Evolutionary conservation across 2,113 vertebrate genomes (phyloP).

Genomic region (Alces alces): DNA sequence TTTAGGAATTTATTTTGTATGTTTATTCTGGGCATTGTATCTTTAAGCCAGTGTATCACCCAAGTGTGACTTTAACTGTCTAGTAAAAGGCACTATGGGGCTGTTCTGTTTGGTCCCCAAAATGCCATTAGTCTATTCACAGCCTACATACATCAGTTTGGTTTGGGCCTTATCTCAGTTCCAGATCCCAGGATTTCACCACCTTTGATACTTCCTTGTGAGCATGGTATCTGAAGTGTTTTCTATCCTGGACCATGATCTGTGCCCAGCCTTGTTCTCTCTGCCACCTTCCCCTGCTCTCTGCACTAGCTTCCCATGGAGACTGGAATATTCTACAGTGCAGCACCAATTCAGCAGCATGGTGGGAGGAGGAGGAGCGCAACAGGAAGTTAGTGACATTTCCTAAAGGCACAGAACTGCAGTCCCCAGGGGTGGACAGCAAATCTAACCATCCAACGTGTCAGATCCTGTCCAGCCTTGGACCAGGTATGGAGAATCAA

Average conservation of each 20-base stretch:
- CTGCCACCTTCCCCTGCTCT: not conserved
- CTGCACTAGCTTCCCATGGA: not conserved
- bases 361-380: not conserved
- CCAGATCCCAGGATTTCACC: not conserved
- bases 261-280: not conserved
- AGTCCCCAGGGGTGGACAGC: not conserved
- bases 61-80: not conserved
- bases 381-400: not conserved
- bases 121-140: not conserved
- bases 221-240: not conserved
- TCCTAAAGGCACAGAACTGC: not conserved
- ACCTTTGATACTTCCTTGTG: not conserved
- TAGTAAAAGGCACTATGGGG: not conserved
- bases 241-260: not conserved
- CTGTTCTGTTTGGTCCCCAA: not conserved
- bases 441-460: not conserved
- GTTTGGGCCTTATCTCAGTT: not conserved
- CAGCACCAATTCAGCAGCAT: not conserved
- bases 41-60: not conserved
- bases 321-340: not conserved
- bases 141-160: not conserved
- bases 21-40: not conserved
- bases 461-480: not conserved
- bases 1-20: not conserved
- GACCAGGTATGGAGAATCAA: not conserved